These are phyloP conservation scores for Prorops nasuta DNA, from an alignment of 1,140 invertebrate genomes.

Conservation along the genomic window DNA sequence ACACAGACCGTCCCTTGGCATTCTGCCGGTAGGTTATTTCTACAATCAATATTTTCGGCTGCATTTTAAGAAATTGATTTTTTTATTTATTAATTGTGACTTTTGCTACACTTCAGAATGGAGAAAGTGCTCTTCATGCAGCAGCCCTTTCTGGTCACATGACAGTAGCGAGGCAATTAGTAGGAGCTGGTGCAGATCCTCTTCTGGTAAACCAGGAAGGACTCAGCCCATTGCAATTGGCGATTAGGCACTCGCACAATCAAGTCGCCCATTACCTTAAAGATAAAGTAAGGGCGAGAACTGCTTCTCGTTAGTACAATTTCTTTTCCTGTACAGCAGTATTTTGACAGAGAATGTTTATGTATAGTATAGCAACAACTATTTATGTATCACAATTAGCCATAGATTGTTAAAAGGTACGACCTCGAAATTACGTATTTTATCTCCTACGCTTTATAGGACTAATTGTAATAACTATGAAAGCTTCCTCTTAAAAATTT, in stretches of 20 bases:
- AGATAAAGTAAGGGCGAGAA: slow-evolving; percentile 45
- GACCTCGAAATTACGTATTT: too few species aligned
- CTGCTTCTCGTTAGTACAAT: slow-evolving; percentile 28
- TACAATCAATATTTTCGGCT: neutral
- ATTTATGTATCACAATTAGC: too few species aligned
- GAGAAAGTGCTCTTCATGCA: slow-evolving; percentile 85
- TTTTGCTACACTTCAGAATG: slow-evolving; percentile 68
- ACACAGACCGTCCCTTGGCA: slow-evolving; percentile 74
- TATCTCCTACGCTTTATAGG: too few species aligned
- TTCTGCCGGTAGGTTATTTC: slow-evolving; percentile 70
- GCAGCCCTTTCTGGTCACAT: slow-evolving; percentile 86
- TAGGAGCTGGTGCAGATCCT: slow-evolving; percentile 71
- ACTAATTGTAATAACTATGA: too few species aligned
- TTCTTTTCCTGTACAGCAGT: slow-evolving; percentile 19
- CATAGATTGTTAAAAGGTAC: too few species aligned
- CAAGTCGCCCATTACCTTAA: slow-evolving; percentile 63
- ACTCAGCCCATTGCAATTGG: slow-evolving; percentile 66
- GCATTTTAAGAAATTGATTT: neutral
- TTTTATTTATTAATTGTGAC: neutral
- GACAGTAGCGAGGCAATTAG: slow-evolving; percentile 73
- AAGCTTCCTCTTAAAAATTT: too few species aligned
- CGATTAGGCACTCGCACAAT: slow-evolving; percentile 59
- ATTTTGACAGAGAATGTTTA: neutral
- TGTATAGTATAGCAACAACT: slow-evolving; percentile 1
- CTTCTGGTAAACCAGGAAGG: slow-evolving; percentile 69